Conservation (phyloP, 2,888 invertebrate genomes). For the Melieria omissa region DNA sequence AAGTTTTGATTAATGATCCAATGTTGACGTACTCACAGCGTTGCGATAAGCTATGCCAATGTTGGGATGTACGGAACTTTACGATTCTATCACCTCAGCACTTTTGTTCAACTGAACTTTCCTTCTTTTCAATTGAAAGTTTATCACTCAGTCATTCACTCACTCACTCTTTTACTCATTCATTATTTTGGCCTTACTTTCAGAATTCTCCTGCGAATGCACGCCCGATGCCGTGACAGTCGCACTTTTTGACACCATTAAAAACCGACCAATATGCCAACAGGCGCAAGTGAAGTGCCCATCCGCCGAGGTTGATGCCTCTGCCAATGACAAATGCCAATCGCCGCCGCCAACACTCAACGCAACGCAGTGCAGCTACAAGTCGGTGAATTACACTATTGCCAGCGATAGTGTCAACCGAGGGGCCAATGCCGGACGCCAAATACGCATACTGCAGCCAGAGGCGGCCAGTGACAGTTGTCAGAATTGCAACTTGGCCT, state of each 20-base stretch:
- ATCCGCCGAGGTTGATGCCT: slow-evolving; percentile 3
- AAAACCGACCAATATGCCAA: slow-evolving; percentile 56
- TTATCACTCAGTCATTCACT: not conserved
- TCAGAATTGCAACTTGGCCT: slow-evolving; percentile 54
- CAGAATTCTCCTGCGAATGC: slow-evolving; percentile 69
- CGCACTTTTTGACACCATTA: slow-evolving; percentile 55
- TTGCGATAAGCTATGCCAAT: too few species aligned
- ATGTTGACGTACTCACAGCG: too few species aligned
- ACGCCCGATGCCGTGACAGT: slow-evolving; percentile 49
- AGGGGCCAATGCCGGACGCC: not conserved
- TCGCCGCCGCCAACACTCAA: slow-evolving; percentile 47
- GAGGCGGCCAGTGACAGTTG: slow-evolving; percentile 48
- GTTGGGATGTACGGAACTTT: too few species aligned
- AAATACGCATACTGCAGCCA: slow-evolving; percentile 38
- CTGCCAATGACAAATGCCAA: slow-evolving; percentile 22
- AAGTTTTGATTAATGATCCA: too few species aligned
- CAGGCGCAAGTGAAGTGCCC: slow-evolving; percentile 47
- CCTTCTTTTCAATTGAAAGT: too few species aligned
- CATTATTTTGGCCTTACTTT: slow-evolving; percentile 25
- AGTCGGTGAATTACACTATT: not conserved
- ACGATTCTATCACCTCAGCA: too few species aligned
- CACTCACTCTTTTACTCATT: not conserved
- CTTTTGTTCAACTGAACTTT: too few species aligned
- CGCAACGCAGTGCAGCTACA: slow-evolving; percentile 33
- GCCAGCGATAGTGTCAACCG: not conserved